Conservation (phyloP, 2,888 invertebrate species). For the Rhyacophila evoluta region DNA sequence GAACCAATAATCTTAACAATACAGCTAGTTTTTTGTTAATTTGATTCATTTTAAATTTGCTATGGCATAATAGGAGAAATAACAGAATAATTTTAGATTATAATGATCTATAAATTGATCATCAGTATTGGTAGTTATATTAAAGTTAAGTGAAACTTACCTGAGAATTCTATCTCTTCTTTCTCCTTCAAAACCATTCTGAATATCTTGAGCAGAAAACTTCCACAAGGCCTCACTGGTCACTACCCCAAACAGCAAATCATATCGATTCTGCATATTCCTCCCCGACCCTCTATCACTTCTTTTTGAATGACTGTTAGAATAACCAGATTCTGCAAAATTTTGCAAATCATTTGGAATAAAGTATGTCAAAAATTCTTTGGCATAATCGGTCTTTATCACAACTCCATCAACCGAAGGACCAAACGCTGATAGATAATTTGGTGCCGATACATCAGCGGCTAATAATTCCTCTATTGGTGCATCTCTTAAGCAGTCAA, state of each 20-base stretch:
- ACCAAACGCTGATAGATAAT: conserved; percentile 89
- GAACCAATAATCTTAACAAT: too few species aligned
- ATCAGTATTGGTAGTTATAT: too few species aligned
- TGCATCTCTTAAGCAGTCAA: conserved; percentile 85
- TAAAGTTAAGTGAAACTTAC: conserved; percentile 61
- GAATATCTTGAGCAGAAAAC: conserved; percentile 87
- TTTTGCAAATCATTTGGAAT: conserved; percentile 76
- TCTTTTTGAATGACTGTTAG: conserved; percentile 66
- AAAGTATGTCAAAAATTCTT: conserved; percentile 80
- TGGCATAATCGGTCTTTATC: conserved; percentile 88
- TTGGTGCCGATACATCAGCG: conserved; percentile 83
- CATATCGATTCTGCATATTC: conserved; percentile 77
- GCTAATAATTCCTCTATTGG: conserved; percentile 80
- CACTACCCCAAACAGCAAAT: conserved; percentile 91
- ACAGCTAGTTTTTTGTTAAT: too few species aligned
- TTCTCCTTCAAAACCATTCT: conserved; percentile 90
- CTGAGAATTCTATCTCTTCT: conserved; percentile 87
- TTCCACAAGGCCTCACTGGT: conserved; percentile 93
- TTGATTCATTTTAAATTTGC: too few species aligned
- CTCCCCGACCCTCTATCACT: conserved; percentile 73
- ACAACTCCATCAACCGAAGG: conserved; percentile 96
- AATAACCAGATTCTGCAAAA: conserved; percentile 73
- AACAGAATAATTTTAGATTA: too few species aligned
- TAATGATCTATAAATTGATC: too few species aligned
- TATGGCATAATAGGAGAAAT: too few species aligned